Evolutionary conservation across 2,797 vertebrate genomes (phyloP).

Genomic region (Centropyge bicolor): DNA sequence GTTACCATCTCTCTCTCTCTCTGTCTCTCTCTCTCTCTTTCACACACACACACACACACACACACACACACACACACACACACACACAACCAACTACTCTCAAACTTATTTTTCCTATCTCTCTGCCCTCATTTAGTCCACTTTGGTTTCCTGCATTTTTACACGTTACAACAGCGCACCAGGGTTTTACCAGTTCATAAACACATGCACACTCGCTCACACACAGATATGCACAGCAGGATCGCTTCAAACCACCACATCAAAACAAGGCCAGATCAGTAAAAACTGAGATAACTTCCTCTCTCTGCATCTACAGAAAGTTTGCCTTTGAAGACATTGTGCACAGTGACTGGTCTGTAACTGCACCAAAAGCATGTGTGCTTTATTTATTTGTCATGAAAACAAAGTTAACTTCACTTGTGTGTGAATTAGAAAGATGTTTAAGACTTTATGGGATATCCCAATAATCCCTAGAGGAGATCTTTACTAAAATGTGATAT

Average conservation of each 20-base stretch:
- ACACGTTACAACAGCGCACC: too few species aligned
- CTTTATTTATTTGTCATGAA: conserved; percentile 26
- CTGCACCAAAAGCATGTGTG: conserved; percentile 41
- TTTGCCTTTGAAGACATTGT: conserved; percentile 32
- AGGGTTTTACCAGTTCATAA: neutral
- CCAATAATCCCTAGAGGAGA: too few species aligned
- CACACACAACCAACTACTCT: neutral
- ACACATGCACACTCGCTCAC: neutral
- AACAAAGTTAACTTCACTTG: conserved; percentile 6
- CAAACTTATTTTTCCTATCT: neutral
- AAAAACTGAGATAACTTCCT: conserved; percentile 7
- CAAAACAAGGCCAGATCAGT: conserved; percentile 50
- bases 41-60: too few species aligned
- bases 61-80: conserved; percentile 9
- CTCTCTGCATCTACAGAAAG: conserved; percentile 12
- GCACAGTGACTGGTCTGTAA: conserved; percentile 31
- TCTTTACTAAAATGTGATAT: neutral
- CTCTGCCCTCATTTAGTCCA: neutral
- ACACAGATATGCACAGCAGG: conserved; percentile 17
- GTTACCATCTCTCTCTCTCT: too few species aligned
- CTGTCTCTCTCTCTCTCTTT: too few species aligned
- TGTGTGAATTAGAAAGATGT: neutral
- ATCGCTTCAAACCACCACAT: conserved; percentile 39
- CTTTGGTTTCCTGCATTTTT: neutral
- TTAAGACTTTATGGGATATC: neutral